Evolutionary conservation across 2,888 invertebrate species (phyloP), one percentile per base, ranked within the genome.

Genomic region (Lutraria lutraria): DNA sequence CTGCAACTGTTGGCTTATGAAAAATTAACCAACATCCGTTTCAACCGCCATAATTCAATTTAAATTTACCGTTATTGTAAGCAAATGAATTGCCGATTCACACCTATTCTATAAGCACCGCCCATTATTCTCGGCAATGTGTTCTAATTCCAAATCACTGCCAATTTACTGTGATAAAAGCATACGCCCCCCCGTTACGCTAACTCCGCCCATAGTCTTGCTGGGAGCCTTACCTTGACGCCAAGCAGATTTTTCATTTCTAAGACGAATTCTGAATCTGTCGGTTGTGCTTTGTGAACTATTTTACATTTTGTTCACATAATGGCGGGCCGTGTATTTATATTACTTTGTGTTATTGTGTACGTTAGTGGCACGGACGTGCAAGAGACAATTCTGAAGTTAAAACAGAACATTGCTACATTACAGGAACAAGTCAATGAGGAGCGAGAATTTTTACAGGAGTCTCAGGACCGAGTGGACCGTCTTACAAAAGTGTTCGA

Each of bases 321-420:
- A 63, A 92, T 92, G 92, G 89, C 90, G 83, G 90, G 81, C 79
- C 85, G 80, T 13, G 25, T 88, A 52, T 34, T 91, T 25, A 54
- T 89, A 53, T 52, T 90, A 4, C 43, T 91, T 52, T 82, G 85
- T 79, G 25, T 89, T n/a, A 34, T 81, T 43, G 90, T 83, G 2
- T 76, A 72, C n/a, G 88, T 81, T 0, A 52, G 56, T 82, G 90
- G 86, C 34, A 52, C 68, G 21, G 90, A 90, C 10, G 52, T 91
- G 52, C 89, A 90, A 72, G 86, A 86, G 21, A 53, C 85, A 34
- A 90, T 92, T 29, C 79, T 60, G 29, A 60, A 72, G 25, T 83
- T 92, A 12, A 85, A 84, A 54, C 86, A 90, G 83, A 85, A 88
- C 29, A 92, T 92, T 54, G 56, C 72, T 29, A 63, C 43, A 25